Evolutionary conservation across 2,888 invertebrate genomes (phyloP), one percentile per base, ranked within the genome.

Genomic region (Cremastinae sp.): DNA sequence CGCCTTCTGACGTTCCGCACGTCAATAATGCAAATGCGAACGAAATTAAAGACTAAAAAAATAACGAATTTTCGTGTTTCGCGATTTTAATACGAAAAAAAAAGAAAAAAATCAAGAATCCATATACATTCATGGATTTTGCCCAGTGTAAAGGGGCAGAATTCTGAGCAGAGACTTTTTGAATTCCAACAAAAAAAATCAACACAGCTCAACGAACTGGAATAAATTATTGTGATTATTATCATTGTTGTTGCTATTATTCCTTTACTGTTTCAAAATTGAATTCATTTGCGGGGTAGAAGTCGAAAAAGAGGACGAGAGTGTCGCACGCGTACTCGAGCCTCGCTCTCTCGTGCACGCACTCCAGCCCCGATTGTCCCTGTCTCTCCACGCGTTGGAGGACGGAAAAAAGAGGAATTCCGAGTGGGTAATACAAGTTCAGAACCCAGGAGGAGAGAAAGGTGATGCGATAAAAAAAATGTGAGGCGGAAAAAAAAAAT

Each of bases 381-480:
- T 51, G 49, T 62, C 41, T n/a, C n/a, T n/a, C n/a, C n/a, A 20
- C 20, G 59, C 9, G 66, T 8, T 61, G 65, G 61, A 55, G 43
- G 18, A 16, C 39, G 55, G 28, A 55, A 20, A 45, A 65, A 55
- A 75, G 51, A 62, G 69, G 69, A 62, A 16, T 75, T 58, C 56
- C 75, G 70, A 78, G 78, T 75, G 75, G 78, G 75, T 75, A 58
- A 68, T 58, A 47, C 49, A 75, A 75, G 73, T 61, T 78, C 66
- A 22, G 72, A 45, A 53, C 64, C 61, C 22, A 53, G 53, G 53
- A 53, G 41, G 51, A 41, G 61, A 72, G 49, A 43, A 58, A 65
- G 69, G 64, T 41, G 59, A 35, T 58, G 72, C 45, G 35, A 20
- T 18, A 58, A 16, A 12, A 59, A n/a, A 41, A 55, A 45, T 45